Base-by-base conservation (phyloP, 1,140 invertebrate genomes). In the Polypedilum vanderplanki region DNA sequence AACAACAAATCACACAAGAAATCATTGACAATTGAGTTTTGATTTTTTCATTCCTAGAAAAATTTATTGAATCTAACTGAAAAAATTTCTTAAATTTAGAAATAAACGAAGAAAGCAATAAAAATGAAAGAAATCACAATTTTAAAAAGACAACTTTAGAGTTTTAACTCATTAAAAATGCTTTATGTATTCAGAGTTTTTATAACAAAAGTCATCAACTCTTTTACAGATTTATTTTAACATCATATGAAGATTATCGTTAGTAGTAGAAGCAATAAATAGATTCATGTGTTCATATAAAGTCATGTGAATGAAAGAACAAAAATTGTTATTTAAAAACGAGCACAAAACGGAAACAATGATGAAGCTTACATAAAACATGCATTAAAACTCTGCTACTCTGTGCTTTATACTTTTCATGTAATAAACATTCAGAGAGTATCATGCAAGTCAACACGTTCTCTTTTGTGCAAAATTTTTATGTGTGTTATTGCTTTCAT, bases 291-390 rank as follows among this genome's bases (percentile, higher is more conserved):
- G 46, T n/a, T 57, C 15, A n/a, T 33, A 33, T 33, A 57, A 57
- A 57, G 46, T 57, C 46, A 57, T 57, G 46, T 57, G 46, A 57
- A 12, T 1, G n/a, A 57, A 5, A 33, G 24, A 33, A 33, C 24
- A 33, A 33, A n/a, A 33, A 33, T 33, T 33, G 24, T 5, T 33
- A 33, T 33, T 33, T 57, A n/a, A 4, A 57, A 20, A 70, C 17
- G 7, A 18, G 20, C 15, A 70, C 65, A 70, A 70, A 70, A 70
- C 65, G 65, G 4, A 18, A 70, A 17, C 20, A 70, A 70, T 17
- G 17, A 70, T 70, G 18, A 18, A 70, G 17, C 65, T 70, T 20
- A 18, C 65, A 70, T 22, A 70, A 70, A 70, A 70, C 17, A 70
- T 70, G 20, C 17, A 70, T 70, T 70, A 70, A 70, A 70, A n/a